These are phyloP conservation scores for Machaerirhynchus nigripectus DNA, from an alignment of 2,113 vertebrate genomes.

Conservation along the genomic window DNA sequence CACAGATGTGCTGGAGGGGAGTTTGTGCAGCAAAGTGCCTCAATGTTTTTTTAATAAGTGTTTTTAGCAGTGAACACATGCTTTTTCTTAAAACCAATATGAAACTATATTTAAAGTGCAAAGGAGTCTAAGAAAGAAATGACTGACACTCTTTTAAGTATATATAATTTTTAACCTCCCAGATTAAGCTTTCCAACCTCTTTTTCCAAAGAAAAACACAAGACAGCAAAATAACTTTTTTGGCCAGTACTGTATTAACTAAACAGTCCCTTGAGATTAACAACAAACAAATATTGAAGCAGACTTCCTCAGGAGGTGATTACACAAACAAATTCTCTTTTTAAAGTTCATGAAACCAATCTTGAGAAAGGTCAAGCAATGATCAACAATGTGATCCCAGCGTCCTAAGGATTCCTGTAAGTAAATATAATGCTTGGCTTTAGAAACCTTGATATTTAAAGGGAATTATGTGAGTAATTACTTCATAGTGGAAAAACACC, in stretches of 20 bases:
- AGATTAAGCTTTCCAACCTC: slow-evolving; percentile 13
- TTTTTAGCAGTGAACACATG: slow-evolving; percentile 41
- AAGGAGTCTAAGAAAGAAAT: neutral
- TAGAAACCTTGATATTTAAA: slow-evolving; percentile 33
- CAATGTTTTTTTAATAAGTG: slow-evolving; percentile 56
- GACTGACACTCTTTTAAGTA: slow-evolving; percentile 9
- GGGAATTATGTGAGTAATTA: slow-evolving; percentile 31
- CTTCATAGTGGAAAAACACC: neutral
- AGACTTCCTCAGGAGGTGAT: slow-evolving; percentile 51
- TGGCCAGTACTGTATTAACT: slow-evolving; percentile 25
- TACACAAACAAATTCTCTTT: slow-evolving; percentile 64
- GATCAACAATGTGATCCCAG: slow-evolving; percentile 42
- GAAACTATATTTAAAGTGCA: slow-evolving; percentile 33
- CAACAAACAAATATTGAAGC: slow-evolving; percentile 47
- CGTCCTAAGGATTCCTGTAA: slow-evolving; percentile 26
- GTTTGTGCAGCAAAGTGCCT: neutral
- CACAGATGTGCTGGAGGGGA: slow-evolving; percentile 21
- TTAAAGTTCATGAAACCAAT: slow-evolving; percentile 68
- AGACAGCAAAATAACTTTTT: slow-evolving; percentile 29
- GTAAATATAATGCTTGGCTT: slow-evolving; percentile 2
- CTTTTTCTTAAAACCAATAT: slow-evolving; percentile 47
- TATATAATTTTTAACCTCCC: slow-evolving; percentile 16
- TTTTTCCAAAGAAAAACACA: slow-evolving; percentile 16
- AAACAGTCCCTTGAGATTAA: slow-evolving; percentile 52
- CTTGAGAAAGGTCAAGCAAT: slow-evolving; percentile 57